Evolutionary conservation across 2,888 invertebrate species (phyloP), one percentile per base, ranked within the genome.

Genomic region (Scelioninae gen. 1): DNA sequence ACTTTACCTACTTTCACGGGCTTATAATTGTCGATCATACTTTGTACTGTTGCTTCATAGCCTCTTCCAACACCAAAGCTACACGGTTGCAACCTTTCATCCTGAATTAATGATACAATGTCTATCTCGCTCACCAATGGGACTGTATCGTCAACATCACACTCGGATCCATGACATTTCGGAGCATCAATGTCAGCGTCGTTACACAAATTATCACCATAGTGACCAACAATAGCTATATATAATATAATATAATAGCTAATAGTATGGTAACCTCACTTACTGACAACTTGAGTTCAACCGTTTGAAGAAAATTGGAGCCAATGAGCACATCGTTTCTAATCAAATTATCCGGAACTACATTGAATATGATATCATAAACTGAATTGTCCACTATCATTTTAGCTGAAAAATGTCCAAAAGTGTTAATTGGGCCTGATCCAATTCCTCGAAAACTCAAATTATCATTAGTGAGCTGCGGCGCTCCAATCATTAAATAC

Each of bases 381-480:
- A 11, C 29, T 3, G 11, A 29, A 29, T 29, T 11, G 3, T 51
- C 29, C 3, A 29, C 29, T 3, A 3, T 11, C 29, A 51, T 51
- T 29, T 29, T 29, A 6, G 11, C 29, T 5, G 11, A 7, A 40
- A 58, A 58, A 8, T 40, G 6, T 10, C 58, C 58, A 29, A 58
- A 58, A 1, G 58, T 58, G 5, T 40, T 58, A 0, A 40, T 58
- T n/a, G 40, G 23, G 23, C 29, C 58, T 11, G 40, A 58, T 13
- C 58, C 40, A 15, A 58, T 29, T 16, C 58, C 58, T 15, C 23
- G 16, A 15, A 58, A 40, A 10, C 38, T 56, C 13, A 38, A 16
- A 3, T 38, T 56, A 9, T 38, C 56, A 38, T 38, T n/a, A 16
- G 2, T 1, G 16, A 56, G 56, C 16, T 29, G 1, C 10, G 56